Evolutionary conservation across 2,113 vertebrate species (phyloP).

Genomic region (Thymallus thymallus): DNA sequence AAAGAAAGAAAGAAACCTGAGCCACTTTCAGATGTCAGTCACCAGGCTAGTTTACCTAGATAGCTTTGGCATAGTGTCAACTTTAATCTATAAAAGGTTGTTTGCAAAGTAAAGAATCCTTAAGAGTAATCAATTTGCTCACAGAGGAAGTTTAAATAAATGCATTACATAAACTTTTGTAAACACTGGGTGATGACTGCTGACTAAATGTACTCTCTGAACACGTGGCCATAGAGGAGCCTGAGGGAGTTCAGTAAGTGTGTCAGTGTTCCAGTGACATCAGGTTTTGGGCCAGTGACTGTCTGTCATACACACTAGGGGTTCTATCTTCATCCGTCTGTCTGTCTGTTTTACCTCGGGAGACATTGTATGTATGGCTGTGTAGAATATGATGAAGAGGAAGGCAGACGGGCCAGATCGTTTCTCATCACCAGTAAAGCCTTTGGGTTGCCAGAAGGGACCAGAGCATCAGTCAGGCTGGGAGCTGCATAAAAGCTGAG

Average conservation of each 20-base stretch:
- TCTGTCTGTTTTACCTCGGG: slow-evolving; percentile 68
- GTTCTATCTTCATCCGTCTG: slow-evolving; percentile 53
- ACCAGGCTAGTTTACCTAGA: slow-evolving; percentile 74
- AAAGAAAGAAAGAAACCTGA: slow-evolving; percentile 65
- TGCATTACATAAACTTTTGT: slow-evolving; percentile 98
- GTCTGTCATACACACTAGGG: neutral
- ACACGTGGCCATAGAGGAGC: slow-evolving; percentile 68
- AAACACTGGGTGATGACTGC: slow-evolving; percentile 91
- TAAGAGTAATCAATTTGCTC: slow-evolving; percentile 97
- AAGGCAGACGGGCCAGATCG: slow-evolving; percentile 79
- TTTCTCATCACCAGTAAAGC: slow-evolving; percentile 80
- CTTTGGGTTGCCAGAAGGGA: slow-evolving; percentile 68
- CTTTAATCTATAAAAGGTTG: slow-evolving; percentile 77
- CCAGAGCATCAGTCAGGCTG: slow-evolving; percentile 64
- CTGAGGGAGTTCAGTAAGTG: neutral
- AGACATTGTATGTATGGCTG: slow-evolving; percentile 70
- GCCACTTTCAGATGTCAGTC: slow-evolving; percentile 75
- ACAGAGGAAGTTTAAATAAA: slow-evolving; percentile 90
- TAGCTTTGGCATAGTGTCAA: slow-evolving; percentile 26
- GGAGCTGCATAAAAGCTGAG: slow-evolving; percentile 63
- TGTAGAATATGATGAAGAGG: slow-evolving; percentile 65
- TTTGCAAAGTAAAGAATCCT: slow-evolving; percentile 93
- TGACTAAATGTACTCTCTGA: slow-evolving; percentile 94
- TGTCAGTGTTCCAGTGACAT: neutral
- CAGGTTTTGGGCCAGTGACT: neutral